phyloP scores from a whole-genome alignment of 2,113 vertebrate species.

The Agapornis roseicollis region DNA sequence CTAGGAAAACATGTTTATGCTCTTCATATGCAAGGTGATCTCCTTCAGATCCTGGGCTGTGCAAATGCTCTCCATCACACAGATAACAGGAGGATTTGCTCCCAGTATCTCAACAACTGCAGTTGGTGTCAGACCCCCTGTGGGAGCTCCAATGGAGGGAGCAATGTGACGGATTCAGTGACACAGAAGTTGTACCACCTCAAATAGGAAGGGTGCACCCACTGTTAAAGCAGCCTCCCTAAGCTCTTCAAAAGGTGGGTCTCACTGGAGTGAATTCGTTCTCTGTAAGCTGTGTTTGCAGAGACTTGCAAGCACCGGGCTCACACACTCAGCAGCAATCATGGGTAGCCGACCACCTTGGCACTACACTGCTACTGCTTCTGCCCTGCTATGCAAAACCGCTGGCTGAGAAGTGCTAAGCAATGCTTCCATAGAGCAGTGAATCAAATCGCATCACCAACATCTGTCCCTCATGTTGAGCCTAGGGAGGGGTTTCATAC shows the following conservation, averaged over 20 bases:
- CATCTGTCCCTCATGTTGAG: rapidly evolving
- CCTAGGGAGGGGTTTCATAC: not conserved
- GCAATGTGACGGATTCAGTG: rapidly evolving
- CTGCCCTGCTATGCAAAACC: not conserved
- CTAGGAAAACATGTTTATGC: not conserved
- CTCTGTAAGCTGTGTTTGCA: not conserved
- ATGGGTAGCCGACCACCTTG: not conserved
- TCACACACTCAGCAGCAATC: not conserved
- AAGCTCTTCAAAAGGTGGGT: rapidly evolving
- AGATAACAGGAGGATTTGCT: conserved; percentile 16
- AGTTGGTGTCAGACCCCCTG: not conserved
- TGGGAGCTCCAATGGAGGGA: not conserved
- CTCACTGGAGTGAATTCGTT: rapidly evolving
- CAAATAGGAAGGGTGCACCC: not conserved
- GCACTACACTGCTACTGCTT: not conserved
- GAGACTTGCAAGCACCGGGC: not conserved
- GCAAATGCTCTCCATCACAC: conserved; percentile 9
- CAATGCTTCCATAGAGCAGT: rapidly evolving
- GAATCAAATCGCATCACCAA: not conserved
- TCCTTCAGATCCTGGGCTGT: not conserved
- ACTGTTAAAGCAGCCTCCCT: not conserved
- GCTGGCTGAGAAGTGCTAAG: not conserved
- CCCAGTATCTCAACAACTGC: not conserved
- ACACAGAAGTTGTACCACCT: not conserved
- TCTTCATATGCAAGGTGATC: not conserved